These are phyloP conservation scores for Idris sp. DNA, from an alignment of 1,140 invertebrate genomes.

Conservation along the genomic window DNA sequence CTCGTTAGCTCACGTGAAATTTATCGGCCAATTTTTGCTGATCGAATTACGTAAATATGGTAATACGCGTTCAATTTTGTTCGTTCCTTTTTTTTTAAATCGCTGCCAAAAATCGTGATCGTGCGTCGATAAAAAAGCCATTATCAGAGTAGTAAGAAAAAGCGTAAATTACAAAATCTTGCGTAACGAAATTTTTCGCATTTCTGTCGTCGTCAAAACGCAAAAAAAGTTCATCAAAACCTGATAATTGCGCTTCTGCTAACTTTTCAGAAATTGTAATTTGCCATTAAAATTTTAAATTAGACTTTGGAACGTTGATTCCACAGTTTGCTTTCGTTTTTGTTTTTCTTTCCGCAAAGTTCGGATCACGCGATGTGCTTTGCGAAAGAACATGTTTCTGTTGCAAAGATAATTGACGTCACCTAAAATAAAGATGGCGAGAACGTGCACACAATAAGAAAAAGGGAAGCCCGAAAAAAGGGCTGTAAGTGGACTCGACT, in stretches of 20 bases:
- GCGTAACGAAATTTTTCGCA: slow-evolving; percentile 34
- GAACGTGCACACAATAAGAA: slow-evolving; percentile 45
- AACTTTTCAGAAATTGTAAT: slow-evolving; percentile 43
- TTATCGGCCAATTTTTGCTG: slow-evolving; percentile 56
- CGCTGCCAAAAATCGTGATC: slow-evolving; percentile 17
- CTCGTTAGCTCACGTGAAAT: slow-evolving; percentile 54
- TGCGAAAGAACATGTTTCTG: slow-evolving; percentile 51
- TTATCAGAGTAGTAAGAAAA: not conserved
- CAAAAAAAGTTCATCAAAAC: slow-evolving; percentile 23
- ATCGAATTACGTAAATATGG: slow-evolving; percentile 54
- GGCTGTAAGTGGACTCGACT: slow-evolving; percentile 29
- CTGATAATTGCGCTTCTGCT: slow-evolving; percentile 24
- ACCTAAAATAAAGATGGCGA: slow-evolving; percentile 55
- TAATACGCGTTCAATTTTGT: slow-evolving; percentile 45
- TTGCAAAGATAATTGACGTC: slow-evolving; percentile 58
- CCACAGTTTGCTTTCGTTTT: slow-evolving; percentile 18
- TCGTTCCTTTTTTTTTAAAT: not conserved
- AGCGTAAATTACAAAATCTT: slow-evolving; percentile 26
- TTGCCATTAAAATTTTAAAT: slow-evolving; percentile 55
- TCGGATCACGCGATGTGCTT: slow-evolving; percentile 54
- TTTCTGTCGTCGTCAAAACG: not conserved
- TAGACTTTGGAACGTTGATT: slow-evolving; percentile 38
- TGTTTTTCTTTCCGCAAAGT: slow-evolving; percentile 50
- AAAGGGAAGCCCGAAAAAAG: slow-evolving; percentile 19
- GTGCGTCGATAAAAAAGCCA: slow-evolving; percentile 21